Evolutionary conservation across 2,113 vertebrate species (phyloP), one percentile per base, ranked within the genome.

Genomic region (Chitala chitala): DNA sequence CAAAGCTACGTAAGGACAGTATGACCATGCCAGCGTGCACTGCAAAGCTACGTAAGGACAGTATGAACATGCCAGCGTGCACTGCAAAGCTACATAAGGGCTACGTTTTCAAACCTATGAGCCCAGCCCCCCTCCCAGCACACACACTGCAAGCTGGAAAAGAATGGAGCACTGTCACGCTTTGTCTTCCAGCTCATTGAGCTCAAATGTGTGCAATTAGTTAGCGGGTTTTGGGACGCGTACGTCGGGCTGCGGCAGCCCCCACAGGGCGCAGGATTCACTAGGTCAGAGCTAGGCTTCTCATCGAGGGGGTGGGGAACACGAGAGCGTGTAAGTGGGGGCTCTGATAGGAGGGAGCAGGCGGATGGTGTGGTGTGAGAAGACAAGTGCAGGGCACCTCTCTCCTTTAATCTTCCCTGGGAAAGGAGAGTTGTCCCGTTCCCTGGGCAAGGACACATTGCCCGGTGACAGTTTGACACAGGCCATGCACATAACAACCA

Each of bases 171-270:
- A 85, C 89, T 92, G 91, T 92, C 92, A 91, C 48, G 79, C 87
- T 91, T 89, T 80, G 85, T 91, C 87, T 88, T 92, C 87, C 89
- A 93, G 88, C 90, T 90, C 87, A 80, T 89, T 94, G 93, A 91
- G 86, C 91, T 83, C 78, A 74, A 94, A 94, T 90, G 89, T 83
- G 88, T 85, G 87, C 88, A 88, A 94, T 92, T 91, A 92, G 89
- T 91, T 89, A 83, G 81, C 59, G 78, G 59, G 44, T 80, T 78
- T 55, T 81, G 87, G 31, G 82, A 74, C 68, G 69, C 75, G 2
- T 74, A 84, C 76, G 72, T 17, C 65, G 75, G 83, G 85, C 83
- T 68, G 76, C 3, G 83, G 84, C 82, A 69, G 74, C 74, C 15
- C 81, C 75, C 56, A 70, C 79, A 53, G 64, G 73, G 76, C 61